phyloP scores from a whole-genome alignment of 2,797 vertebrate genomes.

The Chelon labrosus region DNA sequence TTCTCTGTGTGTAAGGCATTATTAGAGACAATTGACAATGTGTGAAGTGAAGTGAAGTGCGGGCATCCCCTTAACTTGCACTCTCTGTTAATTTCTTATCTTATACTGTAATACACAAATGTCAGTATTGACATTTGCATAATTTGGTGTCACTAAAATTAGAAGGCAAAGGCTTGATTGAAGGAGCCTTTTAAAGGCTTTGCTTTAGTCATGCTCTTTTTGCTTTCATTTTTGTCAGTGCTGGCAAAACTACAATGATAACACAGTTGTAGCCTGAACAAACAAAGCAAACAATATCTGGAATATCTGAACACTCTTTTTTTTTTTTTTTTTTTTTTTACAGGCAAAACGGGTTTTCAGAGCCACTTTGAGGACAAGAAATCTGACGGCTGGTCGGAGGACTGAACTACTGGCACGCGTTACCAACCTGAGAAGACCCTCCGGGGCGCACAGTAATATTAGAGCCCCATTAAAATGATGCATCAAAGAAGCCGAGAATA shows the following conservation, averaged over 20 bases:
- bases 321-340: neutral
- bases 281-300: conserved; percentile 7
- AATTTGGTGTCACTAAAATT: neutral
- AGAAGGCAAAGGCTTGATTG: too few species aligned
- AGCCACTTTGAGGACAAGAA: conserved; percentile 47
- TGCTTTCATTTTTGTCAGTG: neutral
- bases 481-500: conserved; percentile 62
- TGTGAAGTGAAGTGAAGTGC: neutral
- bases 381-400: conserved; percentile 63
- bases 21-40: neutral
- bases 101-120: neutral
- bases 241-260: neutral
- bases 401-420: conserved; percentile 53
- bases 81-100: neutral
- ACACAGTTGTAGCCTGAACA: neutral
- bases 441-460: conserved; percentile 59
- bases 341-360: conserved; percentile 14
- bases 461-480: conserved; percentile 65
- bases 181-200: too few species aligned
- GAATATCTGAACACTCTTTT: neutral
- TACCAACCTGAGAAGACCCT: conserved; percentile 60
- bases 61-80: neutral
- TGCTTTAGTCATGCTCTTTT: too few species aligned
- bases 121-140: neutral
- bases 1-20: neutral